These are phyloP conservation scores for Emys orbicularis DNA, from an alignment of 2,797 vertebrate genomes.

Conservation along the genomic window DNA sequence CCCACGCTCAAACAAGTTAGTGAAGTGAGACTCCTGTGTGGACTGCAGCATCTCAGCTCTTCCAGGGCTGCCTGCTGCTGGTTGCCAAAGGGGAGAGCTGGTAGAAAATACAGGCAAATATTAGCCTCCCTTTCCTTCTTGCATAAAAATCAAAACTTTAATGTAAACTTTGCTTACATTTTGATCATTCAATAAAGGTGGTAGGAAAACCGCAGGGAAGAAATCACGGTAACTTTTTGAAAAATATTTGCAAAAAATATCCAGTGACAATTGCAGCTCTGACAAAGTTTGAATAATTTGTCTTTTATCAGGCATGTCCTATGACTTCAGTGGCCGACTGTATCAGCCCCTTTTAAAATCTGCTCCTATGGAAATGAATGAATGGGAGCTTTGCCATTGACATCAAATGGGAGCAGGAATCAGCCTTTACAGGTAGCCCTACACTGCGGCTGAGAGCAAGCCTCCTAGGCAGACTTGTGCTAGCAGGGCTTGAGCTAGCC, in stretches of 20 bases:
- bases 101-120: background rate
- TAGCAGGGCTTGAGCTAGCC: no score
- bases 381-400: background rate
- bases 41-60: background rate
- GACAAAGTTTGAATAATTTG: background rate
- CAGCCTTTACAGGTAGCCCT: background rate
- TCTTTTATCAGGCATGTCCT: background rate
- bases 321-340: background rate
- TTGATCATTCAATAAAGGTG: background rate
- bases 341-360: background rate
- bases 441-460: background rate
- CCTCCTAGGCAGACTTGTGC: background rate
- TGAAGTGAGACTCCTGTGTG: background rate
- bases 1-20: background rate
- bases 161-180: background rate
- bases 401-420: background rate
- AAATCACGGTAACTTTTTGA: background rate
- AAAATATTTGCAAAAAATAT: background rate
- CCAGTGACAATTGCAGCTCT: background rate
- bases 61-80: background rate
- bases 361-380: background rate
- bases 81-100: background rate
- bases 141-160: background rate
- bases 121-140: background rate
- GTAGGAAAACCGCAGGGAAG: background rate